Base-by-base conservation (phyloP, 2,113 vertebrate species). In the Athene noctua region DNA sequence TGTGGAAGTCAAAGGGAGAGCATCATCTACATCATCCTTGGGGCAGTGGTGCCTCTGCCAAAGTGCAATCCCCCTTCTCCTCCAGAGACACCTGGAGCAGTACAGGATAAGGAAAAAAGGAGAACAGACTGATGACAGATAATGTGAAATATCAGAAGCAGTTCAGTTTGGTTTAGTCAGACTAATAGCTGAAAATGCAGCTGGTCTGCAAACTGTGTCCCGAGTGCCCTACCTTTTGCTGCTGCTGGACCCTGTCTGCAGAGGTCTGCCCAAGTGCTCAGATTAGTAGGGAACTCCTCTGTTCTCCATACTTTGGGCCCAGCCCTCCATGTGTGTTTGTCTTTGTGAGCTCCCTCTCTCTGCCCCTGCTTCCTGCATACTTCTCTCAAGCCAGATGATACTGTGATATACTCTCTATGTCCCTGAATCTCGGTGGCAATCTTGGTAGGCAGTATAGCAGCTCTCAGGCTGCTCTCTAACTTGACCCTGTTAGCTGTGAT, bases 201-300 rank as follows among this genome's bases (percentile, higher is more conserved):
- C n/a, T 1, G 1, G 1, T 36, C 38, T 81, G 47, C 62, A 77
- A 42, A 3, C 21, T 2, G 3, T 30, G 2, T 11, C 32, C 32
- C 32, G 18, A 66, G n/a, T 29, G 13, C 10, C 42, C 17, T 74
- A 6, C 25, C 29, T 82, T 16, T 13, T 67, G 21, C 62, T 59
- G 52, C 89, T 79, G 42, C 57, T 78, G 73, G 65, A 7, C 18
- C 25, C 19, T 42, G 44, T 47, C 55, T 3, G 3, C n/a, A 52
- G 93, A n/a, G 22, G 20, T 66, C 62, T 92, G 67, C 42, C 36
- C 25, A 13, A 23, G 52, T 2, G 4, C 27, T 58, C 14, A 26
- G 11, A 47, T 63, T 38, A 67, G 46, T 6, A 36, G 25, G 51
- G 58, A 79, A 4, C 52, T 75, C 34, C 57, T 36, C 23, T 72